A percentile compares a stretch with the other conserved stretches of the same genome.
These are phyloP conservation scores for Epinephelus fuscoguttatus DNA, from an alignment of 2,113 vertebrate genomes.

Conservation along the genomic window DNA sequence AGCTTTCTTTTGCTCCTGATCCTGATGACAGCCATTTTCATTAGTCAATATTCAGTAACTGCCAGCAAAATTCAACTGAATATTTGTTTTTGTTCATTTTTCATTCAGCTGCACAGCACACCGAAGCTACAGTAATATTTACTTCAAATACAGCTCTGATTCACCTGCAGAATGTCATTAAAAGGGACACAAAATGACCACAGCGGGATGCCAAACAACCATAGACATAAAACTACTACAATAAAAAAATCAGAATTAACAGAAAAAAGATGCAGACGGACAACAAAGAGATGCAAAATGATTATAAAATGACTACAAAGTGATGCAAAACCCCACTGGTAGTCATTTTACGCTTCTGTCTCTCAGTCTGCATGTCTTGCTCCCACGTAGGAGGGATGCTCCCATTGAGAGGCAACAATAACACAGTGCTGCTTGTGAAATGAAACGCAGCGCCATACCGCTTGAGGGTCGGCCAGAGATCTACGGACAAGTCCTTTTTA, in stretches of 20 bases:
- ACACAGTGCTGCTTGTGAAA: background rate
- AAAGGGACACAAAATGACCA: background rate
- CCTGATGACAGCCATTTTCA: background rate
- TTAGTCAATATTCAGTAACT: background rate
- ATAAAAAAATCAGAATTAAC: no score
- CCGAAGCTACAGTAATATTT: background rate
- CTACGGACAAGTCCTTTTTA: background rate
- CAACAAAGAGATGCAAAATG: no score
- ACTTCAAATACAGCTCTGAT: background rate
- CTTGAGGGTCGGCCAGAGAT: background rate
- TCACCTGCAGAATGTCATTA: background rate
- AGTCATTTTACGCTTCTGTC: no score
- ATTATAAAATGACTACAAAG: background rate
- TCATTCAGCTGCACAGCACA: background rate
- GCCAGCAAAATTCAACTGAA: background rate
- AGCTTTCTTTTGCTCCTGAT: background rate
- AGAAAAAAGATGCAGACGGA: no score
- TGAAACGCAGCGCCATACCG: background rate
- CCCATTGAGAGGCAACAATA: background rate
- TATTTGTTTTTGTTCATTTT: conserved; percentile 14
- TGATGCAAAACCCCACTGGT: background rate
- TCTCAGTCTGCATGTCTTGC: no score
- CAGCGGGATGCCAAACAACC: background rate
- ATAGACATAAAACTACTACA: no score
- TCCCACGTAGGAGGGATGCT: no score